Conservation (phyloP, 2,797 vertebrate species). For the Notolepis coatsorum region DNA sequence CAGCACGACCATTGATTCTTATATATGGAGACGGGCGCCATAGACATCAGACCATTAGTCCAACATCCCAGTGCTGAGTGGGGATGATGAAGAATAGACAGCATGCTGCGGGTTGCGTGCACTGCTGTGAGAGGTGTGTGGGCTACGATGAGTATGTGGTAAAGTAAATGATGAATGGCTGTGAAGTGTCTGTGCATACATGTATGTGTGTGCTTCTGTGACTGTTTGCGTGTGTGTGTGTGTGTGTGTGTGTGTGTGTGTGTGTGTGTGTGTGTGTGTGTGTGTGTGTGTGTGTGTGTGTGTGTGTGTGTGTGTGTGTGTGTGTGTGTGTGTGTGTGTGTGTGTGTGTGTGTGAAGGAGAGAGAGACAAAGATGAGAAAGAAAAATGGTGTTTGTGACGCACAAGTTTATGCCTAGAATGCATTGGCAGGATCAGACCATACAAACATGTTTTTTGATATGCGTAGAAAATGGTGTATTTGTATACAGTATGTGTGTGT, state of each 20-base stretch:
- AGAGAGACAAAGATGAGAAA: conserved; percentile 25
- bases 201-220: neutral
- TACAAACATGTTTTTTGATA: too few relatives aligned
- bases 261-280: neutral
- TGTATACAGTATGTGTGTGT: too few relatives aligned
- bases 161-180: conserved; percentile 64
- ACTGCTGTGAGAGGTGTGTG: conserved; percentile 37
- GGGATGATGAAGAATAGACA: conserved; percentile 62
- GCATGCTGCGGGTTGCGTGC: conserved; percentile 42
- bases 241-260: neutral
- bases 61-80: conserved; percentile 57
- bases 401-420: too few relatives aligned
- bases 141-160: conserved; percentile 39
- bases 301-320: neutral
- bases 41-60: conserved; percentile 63
- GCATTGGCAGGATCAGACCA: too few relatives aligned
- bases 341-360: conserved; percentile 24
- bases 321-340: neutral
- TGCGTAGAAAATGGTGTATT: too few relatives aligned
- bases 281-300: neutral
- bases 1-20: conserved; percentile 30
- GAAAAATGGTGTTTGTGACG: too few relatives aligned
- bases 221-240: neutral
- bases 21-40: conserved; percentile 48
- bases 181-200: conserved; percentile 18